phyloP scores from a whole-genome alignment of 2,797 vertebrate genomes.

The Eospalax fontanierii region DNA sequence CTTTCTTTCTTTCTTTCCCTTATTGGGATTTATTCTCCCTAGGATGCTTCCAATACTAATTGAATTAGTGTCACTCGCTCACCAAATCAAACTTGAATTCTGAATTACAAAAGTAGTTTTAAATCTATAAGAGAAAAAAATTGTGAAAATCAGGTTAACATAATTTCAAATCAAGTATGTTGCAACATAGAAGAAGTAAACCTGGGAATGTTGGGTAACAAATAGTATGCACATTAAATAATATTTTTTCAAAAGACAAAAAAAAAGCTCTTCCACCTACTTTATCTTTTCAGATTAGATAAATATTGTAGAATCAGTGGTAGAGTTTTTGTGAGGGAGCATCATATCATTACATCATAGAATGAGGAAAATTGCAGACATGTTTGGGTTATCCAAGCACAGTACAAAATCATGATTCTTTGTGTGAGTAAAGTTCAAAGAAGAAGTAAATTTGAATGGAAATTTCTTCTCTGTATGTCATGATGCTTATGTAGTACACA shows the following conservation, averaged over 20 bases:
- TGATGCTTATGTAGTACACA: neutral
- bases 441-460: neutral
- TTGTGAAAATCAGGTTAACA: neutral
- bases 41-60: neutral
- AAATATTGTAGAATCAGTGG: neutral
- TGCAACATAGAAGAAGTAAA: neutral
- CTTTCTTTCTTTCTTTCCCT: neutral
- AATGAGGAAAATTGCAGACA: slow-evolving; percentile 28
- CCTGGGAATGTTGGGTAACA: neutral
- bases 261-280: slow-evolving; percentile 29
- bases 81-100: slow-evolving; percentile 14
- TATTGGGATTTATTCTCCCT: neutral
- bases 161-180: slow-evolving; percentile 55
- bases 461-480: neutral
- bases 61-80: neutral
- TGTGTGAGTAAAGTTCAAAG: neutral
- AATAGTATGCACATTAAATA: neutral
- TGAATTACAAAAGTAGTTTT: neutral
- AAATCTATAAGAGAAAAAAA: slow-evolving; percentile 1
- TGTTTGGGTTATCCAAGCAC: neutral
- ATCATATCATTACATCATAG: neutral
- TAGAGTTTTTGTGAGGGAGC: neutral
- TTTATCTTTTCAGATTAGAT: neutral
- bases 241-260: neutral
- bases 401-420: neutral